Percentiles rank a stretch among this genome's conserved stretches.
phyloP scores from a whole-genome alignment of 2,888 invertebrate species.

The Bombyx huttoni region DNA sequence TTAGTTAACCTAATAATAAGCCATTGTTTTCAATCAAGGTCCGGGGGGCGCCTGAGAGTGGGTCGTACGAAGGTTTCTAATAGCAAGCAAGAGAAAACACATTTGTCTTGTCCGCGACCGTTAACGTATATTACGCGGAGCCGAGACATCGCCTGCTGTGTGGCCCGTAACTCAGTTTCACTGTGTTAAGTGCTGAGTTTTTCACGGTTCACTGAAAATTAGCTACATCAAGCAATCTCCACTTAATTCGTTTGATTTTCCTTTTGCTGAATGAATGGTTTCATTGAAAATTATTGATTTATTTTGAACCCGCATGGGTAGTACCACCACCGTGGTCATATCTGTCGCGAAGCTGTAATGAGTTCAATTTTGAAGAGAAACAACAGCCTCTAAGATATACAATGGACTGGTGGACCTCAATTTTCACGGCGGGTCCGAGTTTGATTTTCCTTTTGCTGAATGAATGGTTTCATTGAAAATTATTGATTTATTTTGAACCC shows the following conservation, averaged over 20 bases:
- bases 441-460: neutral
- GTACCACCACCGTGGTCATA: too few relatives aligned
- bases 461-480: neutral
- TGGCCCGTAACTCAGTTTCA: slow-evolving; percentile 44
- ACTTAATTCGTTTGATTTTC: neutral
- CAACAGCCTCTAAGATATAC: too few relatives aligned
- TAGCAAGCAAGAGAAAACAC: slow-evolving; percentile 66
- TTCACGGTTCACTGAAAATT: slow-evolving; percentile 32
- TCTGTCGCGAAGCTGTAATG: too few relatives aligned
- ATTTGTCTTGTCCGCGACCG: slow-evolving; percentile 69
- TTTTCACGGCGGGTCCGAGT: too few relatives aligned
- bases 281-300: too few relatives aligned
- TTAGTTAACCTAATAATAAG: slow-evolving; percentile 44
- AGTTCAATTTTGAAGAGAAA: too few relatives aligned
- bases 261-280: neutral
- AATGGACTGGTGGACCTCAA: too few relatives aligned
- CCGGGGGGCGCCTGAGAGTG: slow-evolving; percentile 29
- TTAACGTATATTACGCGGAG: slow-evolving; percentile 66
- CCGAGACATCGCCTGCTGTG: slow-evolving; percentile 56
- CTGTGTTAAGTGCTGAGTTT: slow-evolving; percentile 30
- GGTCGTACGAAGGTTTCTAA: slow-evolving; percentile 40
- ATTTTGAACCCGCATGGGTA: too few relatives aligned
- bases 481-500: too few relatives aligned
- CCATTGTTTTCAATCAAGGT: slow-evolving; percentile 55
- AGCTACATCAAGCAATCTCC: neutral